phyloP scores from a whole-genome alignment of 2,888 invertebrate genomes.

The Apamea monoglypha region DNA sequence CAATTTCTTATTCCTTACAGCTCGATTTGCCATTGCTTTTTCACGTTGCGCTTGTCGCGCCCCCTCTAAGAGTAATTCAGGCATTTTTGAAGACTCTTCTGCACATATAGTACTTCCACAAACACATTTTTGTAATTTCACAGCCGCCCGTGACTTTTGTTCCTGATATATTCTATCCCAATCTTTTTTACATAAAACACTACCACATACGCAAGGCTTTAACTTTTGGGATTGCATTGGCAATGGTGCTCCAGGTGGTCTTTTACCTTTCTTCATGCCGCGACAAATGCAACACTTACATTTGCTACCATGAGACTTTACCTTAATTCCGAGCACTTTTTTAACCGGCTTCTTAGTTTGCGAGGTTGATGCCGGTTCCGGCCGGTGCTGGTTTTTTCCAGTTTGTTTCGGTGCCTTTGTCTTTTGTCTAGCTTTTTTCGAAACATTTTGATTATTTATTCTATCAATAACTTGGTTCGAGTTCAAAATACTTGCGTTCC shows the following conservation, averaged over 20 bases:
- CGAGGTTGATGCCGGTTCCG: not conserved
- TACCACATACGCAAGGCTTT: conserved; percentile 51
- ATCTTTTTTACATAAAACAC: conserved; percentile 41
- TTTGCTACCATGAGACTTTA: not conserved
- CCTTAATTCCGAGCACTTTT: not conserved
- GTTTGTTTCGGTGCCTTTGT: not conserved
- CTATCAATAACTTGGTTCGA: not conserved
- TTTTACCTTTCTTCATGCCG: not conserved
- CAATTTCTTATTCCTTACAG: not conserved
- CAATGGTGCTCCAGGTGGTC: not conserved
- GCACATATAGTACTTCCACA: conserved; percentile 53
- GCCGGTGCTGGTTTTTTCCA: not conserved
- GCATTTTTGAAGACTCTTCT: conserved; percentile 41
- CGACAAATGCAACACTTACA: conserved; percentile 48
- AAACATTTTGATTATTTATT: not conserved
- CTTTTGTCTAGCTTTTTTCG: not conserved
- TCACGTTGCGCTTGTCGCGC: not conserved
- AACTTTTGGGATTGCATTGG: not conserved
- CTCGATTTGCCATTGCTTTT: not conserved
- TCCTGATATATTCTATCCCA: conserved; percentile 20
- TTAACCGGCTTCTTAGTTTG: not conserved
- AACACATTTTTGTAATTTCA: conserved; percentile 37
- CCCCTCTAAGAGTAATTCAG: conserved; percentile 25
- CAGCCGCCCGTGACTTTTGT: not conserved
- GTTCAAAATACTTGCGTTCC: not conserved